A percentile compares a stretch with the other conserved stretches of the same genome.
Evolutionary conservation across 1,140 invertebrate genomes (phyloP).

Genomic region (Aricia agestis): DNA sequence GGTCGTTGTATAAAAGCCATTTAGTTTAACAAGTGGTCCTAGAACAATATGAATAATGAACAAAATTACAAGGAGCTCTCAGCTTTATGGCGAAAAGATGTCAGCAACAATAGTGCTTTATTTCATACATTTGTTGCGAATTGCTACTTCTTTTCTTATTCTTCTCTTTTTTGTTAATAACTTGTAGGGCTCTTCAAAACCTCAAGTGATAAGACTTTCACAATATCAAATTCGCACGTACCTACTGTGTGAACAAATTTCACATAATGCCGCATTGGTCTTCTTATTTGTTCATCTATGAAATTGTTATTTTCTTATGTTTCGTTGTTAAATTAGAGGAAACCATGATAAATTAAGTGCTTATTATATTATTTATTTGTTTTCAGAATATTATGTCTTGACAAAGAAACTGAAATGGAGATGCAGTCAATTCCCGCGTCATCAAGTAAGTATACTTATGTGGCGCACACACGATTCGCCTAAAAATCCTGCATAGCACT

Average conservation of each 20-base stretch:
- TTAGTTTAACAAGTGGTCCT: slow-evolving; percentile 49
- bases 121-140: slow-evolving; percentile 64
- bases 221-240: slow-evolving; percentile 44
- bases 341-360: too few relatives aligned
- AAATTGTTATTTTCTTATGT: neutral
- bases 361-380: neutral
- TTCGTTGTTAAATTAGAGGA: too few relatives aligned
- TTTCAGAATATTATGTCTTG: neutral
- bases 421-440: slow-evolving; percentile 50
- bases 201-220: slow-evolving; percentile 44
- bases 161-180: slow-evolving; percentile 40
- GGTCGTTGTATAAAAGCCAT: slow-evolving; percentile 49
- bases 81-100: slow-evolving; percentile 65
- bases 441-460: slow-evolving; percentile 46
- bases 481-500: too few relatives aligned
- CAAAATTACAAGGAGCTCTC: slow-evolving; percentile 55
- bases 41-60: slow-evolving; percentile 65
- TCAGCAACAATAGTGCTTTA: slow-evolving; percentile 60
- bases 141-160: slow-evolving; percentile 57
- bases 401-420: slow-evolving; percentile 34
- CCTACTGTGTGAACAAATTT: slow-evolving; percentile 36
- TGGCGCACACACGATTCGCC: too few relatives aligned
- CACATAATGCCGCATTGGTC: neutral
- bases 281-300: neutral
- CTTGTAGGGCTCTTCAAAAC: slow-evolving; percentile 50